A percentile compares a stretch with the other conserved stretches of the same genome.
Evolutionary conservation across 2,888 invertebrate species (phyloP).

Genomic region (Lottia scabra): DNA sequence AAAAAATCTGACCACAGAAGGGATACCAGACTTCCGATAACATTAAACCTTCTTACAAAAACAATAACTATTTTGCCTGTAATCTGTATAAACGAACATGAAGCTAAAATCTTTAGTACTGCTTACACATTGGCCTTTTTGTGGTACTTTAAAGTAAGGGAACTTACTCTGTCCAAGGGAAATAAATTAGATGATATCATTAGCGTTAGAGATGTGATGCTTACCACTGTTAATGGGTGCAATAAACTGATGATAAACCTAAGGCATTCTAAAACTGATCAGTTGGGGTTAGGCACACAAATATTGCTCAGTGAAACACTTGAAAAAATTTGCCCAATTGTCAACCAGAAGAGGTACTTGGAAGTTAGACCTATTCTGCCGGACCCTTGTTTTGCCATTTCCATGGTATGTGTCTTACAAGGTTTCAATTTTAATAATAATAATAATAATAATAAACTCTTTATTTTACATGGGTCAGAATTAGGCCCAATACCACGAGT

Average conservation of each 20-base stretch:
- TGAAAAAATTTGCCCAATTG: not conserved
- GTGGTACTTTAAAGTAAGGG: constrained; percentile 13
- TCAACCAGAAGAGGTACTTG: not conserved
- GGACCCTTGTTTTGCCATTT: not conserved
- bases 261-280: not conserved
- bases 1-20: not conserved
- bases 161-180: constrained; percentile 12
- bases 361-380: not conserved
- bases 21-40: not conserved
- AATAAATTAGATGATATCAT: not conserved
- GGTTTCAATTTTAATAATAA: not conserved
- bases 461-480: too few relatives aligned
- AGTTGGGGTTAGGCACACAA: not conserved
- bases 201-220: not conserved
- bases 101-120: not conserved
- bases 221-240: not conserved
- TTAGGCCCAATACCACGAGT: too few relatives aligned
- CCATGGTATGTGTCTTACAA: not conserved
- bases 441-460: too few relatives aligned
- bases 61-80: not conserved
- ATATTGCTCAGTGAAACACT: not conserved
- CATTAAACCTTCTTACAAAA: not conserved
- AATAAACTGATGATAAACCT: not conserved
- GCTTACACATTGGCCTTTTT: not conserved
- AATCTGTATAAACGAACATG: not conserved